Evolutionary conservation across 2,888 invertebrate species (phyloP).

Genomic region (Sesia apiformis): DNA sequence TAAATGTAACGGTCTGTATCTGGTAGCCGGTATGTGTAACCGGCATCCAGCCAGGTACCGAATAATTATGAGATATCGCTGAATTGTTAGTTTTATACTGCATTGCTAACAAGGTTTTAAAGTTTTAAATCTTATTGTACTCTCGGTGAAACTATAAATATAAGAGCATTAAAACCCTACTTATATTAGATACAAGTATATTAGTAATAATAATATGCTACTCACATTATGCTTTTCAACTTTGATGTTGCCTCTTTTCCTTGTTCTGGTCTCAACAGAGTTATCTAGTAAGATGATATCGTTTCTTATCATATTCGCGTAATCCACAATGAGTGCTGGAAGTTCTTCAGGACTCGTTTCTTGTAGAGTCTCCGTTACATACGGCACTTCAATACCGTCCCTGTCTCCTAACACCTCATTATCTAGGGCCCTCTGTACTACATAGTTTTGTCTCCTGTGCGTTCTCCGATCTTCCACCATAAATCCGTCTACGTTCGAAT

Average conservation of each 20-base stretch:
- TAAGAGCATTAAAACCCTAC: no score
- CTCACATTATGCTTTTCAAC: constrained; percentile 42
- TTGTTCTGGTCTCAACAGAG: constrained; percentile 55
- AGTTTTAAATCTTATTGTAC: no score
- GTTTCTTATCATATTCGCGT: constrained; percentile 58
- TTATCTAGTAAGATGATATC: constrained; percentile 57
- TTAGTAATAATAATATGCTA: constrained; percentile 2
- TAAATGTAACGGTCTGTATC: no score
- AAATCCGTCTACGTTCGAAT: constrained; percentile 34
- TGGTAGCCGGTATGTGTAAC: no score
- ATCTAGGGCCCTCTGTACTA: constrained; percentile 32
- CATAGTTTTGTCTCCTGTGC: constrained; percentile 46
- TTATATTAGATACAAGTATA: no score
- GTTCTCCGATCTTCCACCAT: constrained; percentile 43
- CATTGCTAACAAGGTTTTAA: no score
- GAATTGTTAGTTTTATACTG: no score
- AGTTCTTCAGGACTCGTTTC: constrained; percentile 38
- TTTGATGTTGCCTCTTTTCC: constrained; percentile 53
- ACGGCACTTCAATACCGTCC: constrained; percentile 28
- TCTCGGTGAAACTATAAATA: no score
- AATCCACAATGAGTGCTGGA: constrained; percentile 51
- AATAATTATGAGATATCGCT: no score
- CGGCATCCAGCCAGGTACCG: no score
- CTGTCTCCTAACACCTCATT: constrained; percentile 28
- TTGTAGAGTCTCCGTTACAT: constrained; percentile 26